A percentile compares a stretch with the other conserved stretches of the same genome.
phyloP scores from a whole-genome alignment of 2,888 invertebrate species.

The Cryptocheilus praepositus region DNA sequence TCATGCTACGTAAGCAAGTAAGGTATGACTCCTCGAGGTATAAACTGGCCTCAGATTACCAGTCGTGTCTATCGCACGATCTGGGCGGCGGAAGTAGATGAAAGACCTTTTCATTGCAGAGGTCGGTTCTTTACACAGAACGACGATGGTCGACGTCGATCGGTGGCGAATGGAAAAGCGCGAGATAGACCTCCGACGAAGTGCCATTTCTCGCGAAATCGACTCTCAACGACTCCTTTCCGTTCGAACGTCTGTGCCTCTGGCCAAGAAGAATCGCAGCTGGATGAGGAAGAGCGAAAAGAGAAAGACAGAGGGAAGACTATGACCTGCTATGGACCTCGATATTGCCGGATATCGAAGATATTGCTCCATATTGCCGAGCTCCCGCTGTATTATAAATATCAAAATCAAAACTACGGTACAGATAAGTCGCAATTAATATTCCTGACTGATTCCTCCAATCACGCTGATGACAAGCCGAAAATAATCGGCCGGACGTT shows the following conservation, averaged over 20 bases:
- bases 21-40: not conserved
- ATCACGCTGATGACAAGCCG: no score
- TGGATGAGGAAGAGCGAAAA: not conserved
- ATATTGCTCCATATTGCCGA: not conserved
- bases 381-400: no score
- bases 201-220: slow-evolving; percentile 19
- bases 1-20: no score
- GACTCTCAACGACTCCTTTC: slow-evolving; percentile 17
- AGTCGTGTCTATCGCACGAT: slow-evolving; percentile 4
- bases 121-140: slow-evolving; percentile 1
- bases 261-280: slow-evolving; percentile 1
- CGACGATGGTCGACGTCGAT: slow-evolving; percentile 4
- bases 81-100: slow-evolving; percentile 2
- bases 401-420: no score
- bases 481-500: no score
- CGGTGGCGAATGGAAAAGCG: slow-evolving; percentile 4
- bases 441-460: no score
- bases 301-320: not conserved
- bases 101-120: slow-evolving; percentile 1
- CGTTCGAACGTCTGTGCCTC: not conserved
- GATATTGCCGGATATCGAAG: slow-evolving; percentile 7
- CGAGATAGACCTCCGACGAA: slow-evolving; percentile 21
- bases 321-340: not conserved
- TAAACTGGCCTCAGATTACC: not conserved
- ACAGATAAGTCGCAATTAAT: no score